Percentiles rank a stretch among this genome's conserved stretches.
Conservation (phyloP, 2,113 vertebrate species). For the Trogon melanurus region DNA sequence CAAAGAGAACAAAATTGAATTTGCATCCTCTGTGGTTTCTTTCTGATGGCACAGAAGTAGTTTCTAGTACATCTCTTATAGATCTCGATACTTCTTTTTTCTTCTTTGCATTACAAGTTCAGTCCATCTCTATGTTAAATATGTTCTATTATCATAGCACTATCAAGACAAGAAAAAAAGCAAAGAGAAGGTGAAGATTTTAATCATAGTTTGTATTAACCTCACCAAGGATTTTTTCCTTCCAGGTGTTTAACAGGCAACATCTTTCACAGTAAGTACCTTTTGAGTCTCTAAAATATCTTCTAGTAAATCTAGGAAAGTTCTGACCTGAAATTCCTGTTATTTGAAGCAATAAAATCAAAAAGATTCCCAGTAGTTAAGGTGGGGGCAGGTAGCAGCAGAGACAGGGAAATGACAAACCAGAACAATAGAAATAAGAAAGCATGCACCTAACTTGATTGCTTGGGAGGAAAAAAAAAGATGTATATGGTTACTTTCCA, state of each 20-base stretch:
- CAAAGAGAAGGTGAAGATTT: neutral
- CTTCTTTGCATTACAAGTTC: neutral
- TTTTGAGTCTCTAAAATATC: neutral
- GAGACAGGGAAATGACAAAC: neutral
- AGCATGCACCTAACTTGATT: neutral
- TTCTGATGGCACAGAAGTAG: neutral
- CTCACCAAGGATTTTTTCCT: neutral
- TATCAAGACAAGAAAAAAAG: neutral
- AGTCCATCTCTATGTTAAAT: neutral
- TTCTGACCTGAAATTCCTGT: neutral
- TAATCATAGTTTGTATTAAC: neutral
- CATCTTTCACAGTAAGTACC: neutral
- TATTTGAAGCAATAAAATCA: neutral
- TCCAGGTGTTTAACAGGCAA: neutral
- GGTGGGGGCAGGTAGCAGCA: rapidly evolving
- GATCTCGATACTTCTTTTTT: neutral
- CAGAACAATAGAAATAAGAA: neutral
- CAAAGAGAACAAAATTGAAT: neutral
- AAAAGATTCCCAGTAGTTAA: neutral
- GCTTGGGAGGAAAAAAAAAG: neutral
- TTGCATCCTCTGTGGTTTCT: neutral
- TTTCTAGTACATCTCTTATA: neutral
- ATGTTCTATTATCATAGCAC: neutral
- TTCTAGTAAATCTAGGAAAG: neutral
- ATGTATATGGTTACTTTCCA: neutral